phyloP scores from a whole-genome alignment of 2,113 vertebrate genomes.

The Eclectus roratus region DNA sequence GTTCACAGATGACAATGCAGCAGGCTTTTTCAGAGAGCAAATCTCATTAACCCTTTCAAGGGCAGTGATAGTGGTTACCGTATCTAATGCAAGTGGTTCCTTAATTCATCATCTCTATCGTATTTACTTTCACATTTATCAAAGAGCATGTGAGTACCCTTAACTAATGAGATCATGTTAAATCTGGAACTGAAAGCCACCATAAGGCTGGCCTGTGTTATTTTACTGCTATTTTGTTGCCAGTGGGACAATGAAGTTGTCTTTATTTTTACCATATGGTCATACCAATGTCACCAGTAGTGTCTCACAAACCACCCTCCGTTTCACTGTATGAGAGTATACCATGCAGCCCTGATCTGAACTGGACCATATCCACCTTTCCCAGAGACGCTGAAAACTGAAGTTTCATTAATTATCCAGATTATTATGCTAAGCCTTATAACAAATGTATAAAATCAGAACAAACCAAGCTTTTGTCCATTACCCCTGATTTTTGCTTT shows the following conservation, averaged over 20 bases:
- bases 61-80: accelerated
- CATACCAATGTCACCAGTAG: background rate
- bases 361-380: background rate
- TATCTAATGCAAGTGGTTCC: background rate
- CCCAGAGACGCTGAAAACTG: background rate
- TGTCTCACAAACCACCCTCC: background rate
- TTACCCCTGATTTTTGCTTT: background rate
- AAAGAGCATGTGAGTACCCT: background rate
- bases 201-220: background rate
- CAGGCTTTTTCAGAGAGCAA: background rate
- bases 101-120: background rate
- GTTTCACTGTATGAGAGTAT: accelerated
- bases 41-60: background rate
- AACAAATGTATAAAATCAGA: background rate
- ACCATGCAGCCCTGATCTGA: background rate
- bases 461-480: background rate
- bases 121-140: background rate
- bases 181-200: background rate
- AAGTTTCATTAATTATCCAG: background rate
- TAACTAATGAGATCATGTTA: background rate
- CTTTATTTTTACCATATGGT: background rate
- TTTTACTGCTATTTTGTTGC: background rate
- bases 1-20: background rate
- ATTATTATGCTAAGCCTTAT: background rate
- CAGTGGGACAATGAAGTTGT: background rate